Conservation (phyloP, 2,113 vertebrate genomes). For the Lagopus muta region DNA sequence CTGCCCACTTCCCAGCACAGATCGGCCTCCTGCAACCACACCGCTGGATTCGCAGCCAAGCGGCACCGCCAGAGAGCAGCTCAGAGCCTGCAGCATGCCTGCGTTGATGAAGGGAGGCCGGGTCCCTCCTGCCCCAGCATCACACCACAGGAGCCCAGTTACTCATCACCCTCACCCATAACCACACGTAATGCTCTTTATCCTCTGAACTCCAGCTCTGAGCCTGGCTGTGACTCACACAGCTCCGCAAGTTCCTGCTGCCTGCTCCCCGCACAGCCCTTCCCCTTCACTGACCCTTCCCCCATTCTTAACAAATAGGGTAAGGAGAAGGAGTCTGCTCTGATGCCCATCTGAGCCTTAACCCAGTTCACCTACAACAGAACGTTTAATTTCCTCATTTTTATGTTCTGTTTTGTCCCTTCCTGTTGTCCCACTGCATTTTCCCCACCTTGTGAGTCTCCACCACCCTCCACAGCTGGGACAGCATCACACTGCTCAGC, state of each 20-base stretch:
- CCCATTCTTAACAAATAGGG: background rate
- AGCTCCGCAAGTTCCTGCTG: background rate
- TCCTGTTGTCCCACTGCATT: background rate
- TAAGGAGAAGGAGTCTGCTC: background rate
- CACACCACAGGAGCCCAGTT: background rate
- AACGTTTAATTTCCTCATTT: background rate
- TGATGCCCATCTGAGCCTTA: background rate
- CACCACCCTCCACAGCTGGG: rapidly evolving
- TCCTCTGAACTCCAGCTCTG: background rate
- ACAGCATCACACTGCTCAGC: rapidly evolving
- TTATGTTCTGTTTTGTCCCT: background rate
- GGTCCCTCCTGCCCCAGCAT: background rate
- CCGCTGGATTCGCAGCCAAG: background rate
- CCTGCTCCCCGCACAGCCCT: background rate
- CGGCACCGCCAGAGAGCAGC: background rate
- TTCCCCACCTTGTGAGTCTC: background rate
- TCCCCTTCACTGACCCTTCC: background rate
- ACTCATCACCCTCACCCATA: background rate
- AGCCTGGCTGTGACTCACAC: background rate
- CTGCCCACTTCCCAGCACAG: background rate
- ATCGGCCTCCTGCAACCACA: background rate
- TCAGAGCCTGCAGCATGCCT: background rate
- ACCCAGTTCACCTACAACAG: rapidly evolving
- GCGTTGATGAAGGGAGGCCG: background rate
- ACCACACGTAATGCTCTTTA: background rate